Conservation (phyloP, 2,888 invertebrate species). For the Lepeophtheirus nordmannii region DNA sequence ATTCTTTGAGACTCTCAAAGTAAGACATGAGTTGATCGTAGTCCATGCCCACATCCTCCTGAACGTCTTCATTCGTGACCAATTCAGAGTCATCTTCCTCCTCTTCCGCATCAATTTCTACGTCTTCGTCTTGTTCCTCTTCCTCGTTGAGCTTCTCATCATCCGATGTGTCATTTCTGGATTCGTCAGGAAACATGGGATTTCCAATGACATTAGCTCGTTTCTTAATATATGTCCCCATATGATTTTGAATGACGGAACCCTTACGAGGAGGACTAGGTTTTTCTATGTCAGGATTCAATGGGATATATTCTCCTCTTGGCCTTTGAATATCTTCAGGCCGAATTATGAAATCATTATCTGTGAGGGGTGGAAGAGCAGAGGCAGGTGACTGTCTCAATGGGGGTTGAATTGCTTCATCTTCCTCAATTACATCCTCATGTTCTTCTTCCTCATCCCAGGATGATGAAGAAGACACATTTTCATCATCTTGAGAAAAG, state of each 20-base stretch:
- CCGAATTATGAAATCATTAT: neutral
- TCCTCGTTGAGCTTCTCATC: slow-evolving; percentile 28
- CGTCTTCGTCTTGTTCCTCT: slow-evolving; percentile 31
- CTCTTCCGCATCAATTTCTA: slow-evolving; percentile 30
- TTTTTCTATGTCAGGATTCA: slow-evolving; percentile 22
- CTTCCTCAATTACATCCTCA: neutral
- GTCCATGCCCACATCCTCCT: slow-evolving; percentile 48
- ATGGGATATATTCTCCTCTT: slow-evolving; percentile 2
- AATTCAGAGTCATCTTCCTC: slow-evolving; percentile 34
- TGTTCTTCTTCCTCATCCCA: neutral
- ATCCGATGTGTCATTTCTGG: neutral
- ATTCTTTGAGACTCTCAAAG: slow-evolving; percentile 91
- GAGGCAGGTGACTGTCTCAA: slow-evolving; percentile 23
- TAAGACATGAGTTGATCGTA: slow-evolving; percentile 96
- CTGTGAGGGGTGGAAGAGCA: slow-evolving; percentile 22
- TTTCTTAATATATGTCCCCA: slow-evolving; percentile 41
- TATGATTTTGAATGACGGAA: neutral
- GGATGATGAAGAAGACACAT: neutral
- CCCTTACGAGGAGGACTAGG: slow-evolving; percentile 20
- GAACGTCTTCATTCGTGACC: slow-evolving; percentile 28
- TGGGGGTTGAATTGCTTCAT: neutral
- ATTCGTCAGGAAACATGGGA: slow-evolving; percentile 56
- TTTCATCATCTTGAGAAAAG: slow-evolving; percentile 11
- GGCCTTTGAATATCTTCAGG: neutral
- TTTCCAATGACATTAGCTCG: slow-evolving; percentile 72